Evolutionary conservation across 2,888 invertebrate genomes (phyloP), one percentile per base, ranked within the genome.

Genomic region (Erebia epiphron): DNA sequence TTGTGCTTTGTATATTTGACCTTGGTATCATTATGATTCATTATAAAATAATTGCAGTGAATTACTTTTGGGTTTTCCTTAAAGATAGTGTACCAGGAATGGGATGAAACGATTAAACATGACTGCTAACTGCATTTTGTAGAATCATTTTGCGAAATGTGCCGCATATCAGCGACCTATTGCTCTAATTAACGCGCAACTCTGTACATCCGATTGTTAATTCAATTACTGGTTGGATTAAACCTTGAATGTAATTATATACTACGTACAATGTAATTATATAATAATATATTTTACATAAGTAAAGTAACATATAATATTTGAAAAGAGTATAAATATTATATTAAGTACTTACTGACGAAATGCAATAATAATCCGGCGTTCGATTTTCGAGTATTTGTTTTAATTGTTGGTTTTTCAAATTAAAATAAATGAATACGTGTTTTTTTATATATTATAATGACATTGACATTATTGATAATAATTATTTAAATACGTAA

Each of bases 91-190:
- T 26, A 61, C 13, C 70, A 62, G 46, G 70, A 62, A 13, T 56
- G 46, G 46, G 52, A 66, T 62, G 58, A 58, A 54, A 21, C 43
- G 52, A 64, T 67, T 21, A 21, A 67, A 57, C 56, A 49, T 26
- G 2, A 26, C 58, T 26, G 50, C 57, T 35, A 65, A 50, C 54
- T 67, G 63, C 68, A 71, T 46, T 52, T 21, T 52, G 63, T 35
- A 63, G 57, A 63, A 57, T 70, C 52, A 21, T 16, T 60, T 14
- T 62, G 62, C 21, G 62, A 26, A 41, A 41, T 52, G 50, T 69
- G 71, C 69, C 71, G 71, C 73, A 73, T 68, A 49, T 41, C 61
- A 43, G 54, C 50, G 71, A 63, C 73, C 71, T n/a, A n/a, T n/a
- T n/a, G n/a, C n/a, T n/a, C n/a, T n/a, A 71, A 73, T 71, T 73